Percentiles rank a stretch among this genome's conserved stretches.
Conservation (phyloP, 2,888 invertebrate genomes). For the Lochmaea capreae region DNA sequence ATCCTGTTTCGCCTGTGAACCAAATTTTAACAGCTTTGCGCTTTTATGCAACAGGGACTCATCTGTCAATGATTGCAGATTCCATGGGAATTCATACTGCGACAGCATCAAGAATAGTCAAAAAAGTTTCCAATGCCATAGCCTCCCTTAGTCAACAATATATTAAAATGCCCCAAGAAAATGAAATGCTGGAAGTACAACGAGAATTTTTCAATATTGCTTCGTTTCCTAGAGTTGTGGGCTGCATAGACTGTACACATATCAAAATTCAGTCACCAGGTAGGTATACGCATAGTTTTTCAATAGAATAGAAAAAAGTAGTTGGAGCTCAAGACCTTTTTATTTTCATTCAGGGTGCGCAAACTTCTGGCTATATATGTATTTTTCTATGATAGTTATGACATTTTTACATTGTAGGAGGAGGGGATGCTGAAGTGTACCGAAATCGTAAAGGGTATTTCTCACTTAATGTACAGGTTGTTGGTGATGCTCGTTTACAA, state of each 20-base stretch:
- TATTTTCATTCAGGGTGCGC: too few relatives aligned
- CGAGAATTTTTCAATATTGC: constrained; percentile 23
- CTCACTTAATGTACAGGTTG: too few relatives aligned
- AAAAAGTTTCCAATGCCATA: constrained; percentile 13
- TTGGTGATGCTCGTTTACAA: too few relatives aligned
- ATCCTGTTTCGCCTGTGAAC: constrained; percentile 34
- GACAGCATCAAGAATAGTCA: constrained; percentile 32
- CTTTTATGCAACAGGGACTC: constrained; percentile 34
- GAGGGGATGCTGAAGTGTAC: too few relatives aligned
- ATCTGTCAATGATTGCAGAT: constrained; percentile 29
- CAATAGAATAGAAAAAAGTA: too few relatives aligned
- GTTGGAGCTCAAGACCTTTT: too few relatives aligned
- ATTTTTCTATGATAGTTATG: too few relatives aligned
- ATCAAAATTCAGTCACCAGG: constrained; percentile 25
- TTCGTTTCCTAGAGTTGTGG: constrained; percentile 30
- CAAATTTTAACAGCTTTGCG: constrained; percentile 31
- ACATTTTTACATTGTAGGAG: too few relatives aligned
- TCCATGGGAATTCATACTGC: constrained; percentile 32
- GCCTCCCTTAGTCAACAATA: constrained; percentile 24
- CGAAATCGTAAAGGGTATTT: too few relatives aligned
- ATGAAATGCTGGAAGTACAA: constrained; percentile 15
- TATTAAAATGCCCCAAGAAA: constrained; percentile 23
- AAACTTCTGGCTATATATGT: too few relatives aligned
- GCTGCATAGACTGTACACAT: constrained; percentile 22
- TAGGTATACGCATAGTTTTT: neutral